Conservation (phyloP, 2,888 invertebrate species). For the Agrotis segetum region DNA sequence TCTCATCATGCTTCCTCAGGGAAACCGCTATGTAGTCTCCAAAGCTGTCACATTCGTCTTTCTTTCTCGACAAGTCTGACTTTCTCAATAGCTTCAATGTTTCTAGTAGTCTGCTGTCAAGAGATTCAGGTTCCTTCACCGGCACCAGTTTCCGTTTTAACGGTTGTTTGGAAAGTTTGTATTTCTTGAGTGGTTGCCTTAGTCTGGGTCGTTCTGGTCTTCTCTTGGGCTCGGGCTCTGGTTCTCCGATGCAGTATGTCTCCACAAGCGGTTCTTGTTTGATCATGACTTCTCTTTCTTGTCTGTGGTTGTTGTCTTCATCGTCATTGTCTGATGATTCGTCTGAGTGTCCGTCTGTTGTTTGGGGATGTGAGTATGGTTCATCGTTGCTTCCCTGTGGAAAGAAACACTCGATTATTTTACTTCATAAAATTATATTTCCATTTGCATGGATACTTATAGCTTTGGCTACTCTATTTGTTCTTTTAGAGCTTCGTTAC, state of each 20-base stretch:
- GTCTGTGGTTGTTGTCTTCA: constrained; percentile 60
- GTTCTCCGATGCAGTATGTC: constrained; percentile 31
- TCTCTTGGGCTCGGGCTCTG: constrained; percentile 9
- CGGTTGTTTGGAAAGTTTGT: constrained; percentile 52
- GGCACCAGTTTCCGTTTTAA: constrained; percentile 58
- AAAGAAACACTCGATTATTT: constrained; percentile 16
- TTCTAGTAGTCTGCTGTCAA: constrained; percentile 74
- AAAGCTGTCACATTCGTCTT: constrained; percentile 87
- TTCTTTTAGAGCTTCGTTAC: neutral
- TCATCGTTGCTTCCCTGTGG: constrained; percentile 45
- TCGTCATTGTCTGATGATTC: constrained; percentile 60
- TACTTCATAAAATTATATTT: too few species aligned
- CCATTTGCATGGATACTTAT: neutral
- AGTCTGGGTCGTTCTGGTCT: constrained; percentile 31
- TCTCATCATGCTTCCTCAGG: constrained; percentile 84
- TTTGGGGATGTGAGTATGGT: constrained; percentile 31
- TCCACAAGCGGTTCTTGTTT: constrained; percentile 73
- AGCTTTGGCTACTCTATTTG: neutral
- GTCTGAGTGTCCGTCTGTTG: constrained; percentile 45
- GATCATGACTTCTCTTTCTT: constrained; percentile 68
- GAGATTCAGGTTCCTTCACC: constrained; percentile 53
- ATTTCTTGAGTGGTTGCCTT: constrained; percentile 30
- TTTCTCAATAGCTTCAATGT: constrained; percentile 72
- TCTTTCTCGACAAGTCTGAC: constrained; percentile 76
- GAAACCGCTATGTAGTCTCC: constrained; percentile 87